Conservation (phyloP, 1,140 invertebrate genomes). For the Dendroctonus ponderosae region DNA sequence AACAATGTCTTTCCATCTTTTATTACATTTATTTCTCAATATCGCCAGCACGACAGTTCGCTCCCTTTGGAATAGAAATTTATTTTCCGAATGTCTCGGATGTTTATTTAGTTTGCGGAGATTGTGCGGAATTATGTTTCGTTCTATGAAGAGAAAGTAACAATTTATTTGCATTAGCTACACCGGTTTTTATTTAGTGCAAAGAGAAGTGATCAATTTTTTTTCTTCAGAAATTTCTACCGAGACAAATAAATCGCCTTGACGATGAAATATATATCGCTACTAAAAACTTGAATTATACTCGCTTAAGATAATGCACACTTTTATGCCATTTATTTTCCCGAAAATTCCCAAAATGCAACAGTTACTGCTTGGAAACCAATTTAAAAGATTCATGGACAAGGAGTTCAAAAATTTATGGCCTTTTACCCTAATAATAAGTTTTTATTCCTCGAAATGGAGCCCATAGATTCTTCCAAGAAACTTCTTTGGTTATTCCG, state of each 20-base stretch:
- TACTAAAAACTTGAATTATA: neutral
- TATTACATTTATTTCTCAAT: constrained; percentile 15
- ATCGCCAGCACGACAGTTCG: neutral
- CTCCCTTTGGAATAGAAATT: constrained; percentile 9
- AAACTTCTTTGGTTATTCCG: too few species aligned
- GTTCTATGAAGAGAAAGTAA: too few species aligned
- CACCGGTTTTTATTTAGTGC: too few species aligned
- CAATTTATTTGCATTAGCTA: too few species aligned
- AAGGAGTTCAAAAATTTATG: constrained; percentile 12
- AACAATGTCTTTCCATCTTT: constrained; percentile 6
- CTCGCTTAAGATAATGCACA: constrained; percentile 6
- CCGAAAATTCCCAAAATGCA: constrained; percentile 10
- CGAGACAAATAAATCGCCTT: too few species aligned
- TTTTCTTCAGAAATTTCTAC: too few species aligned
- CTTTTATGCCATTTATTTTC: neutral
- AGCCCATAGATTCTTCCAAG: too few species aligned
- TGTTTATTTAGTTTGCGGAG: constrained; percentile 6
- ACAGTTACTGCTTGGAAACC: constrained; percentile 11
- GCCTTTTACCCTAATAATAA: constrained; percentile 13
- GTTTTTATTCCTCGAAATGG: constrained; percentile 4
- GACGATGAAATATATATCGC: too few species aligned
- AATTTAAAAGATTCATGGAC: constrained; percentile 16
- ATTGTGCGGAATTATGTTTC: too few species aligned
- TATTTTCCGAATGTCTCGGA: constrained; percentile 11
- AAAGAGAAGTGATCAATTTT: too few species aligned